Evolutionary conservation across 30 jellyfish, hydroid and myxozoan species (phyloP).

Genomic region (Hydractinia echinata): DNA sequence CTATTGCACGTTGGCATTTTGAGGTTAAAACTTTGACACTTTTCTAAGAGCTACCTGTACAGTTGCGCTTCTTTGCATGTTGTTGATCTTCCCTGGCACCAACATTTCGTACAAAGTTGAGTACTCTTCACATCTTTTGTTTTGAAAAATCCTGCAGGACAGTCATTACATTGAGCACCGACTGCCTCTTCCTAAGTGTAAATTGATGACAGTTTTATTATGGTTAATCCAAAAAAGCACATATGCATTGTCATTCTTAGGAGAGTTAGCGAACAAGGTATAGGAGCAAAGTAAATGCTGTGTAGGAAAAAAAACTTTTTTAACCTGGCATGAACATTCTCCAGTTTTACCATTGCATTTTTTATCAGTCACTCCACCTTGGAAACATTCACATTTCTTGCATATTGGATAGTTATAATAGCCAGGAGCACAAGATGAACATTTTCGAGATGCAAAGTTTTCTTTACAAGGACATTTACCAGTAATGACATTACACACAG

Average conservation of each 20-base stretch:
- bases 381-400: slow-evolving; percentile 63
- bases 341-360: slow-evolving; percentile 70
- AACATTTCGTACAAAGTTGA: slow-evolving; percentile 70
- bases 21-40: no score
- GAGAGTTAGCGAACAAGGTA: no score
- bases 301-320: no score
- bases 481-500: slow-evolving; percentile 55
- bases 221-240: no score
- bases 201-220: no score
- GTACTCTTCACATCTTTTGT: slow-evolving; percentile 50
- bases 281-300: no score
- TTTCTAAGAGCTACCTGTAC: slow-evolving; percentile 57
- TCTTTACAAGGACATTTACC: slow-evolving; percentile 81
- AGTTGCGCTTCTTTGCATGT: slow-evolving; percentile 67
- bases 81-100: slow-evolving; percentile 85
- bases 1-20: no score
- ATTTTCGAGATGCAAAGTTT: slow-evolving; percentile 63
- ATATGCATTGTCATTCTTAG: no score
- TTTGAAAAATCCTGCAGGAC: slow-evolving; percentile 61
- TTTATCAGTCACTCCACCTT: slow-evolving; percentile 74
- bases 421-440: slow-evolving; percentile 76
- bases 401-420: slow-evolving; percentile 69
- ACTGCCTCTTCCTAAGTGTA: slow-evolving; percentile 44
- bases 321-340: slow-evolving; percentile 78
- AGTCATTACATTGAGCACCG: slow-evolving; percentile 62